Conservation (phyloP, 2,888 invertebrate genomes). For the Sinopyrophorus schimmeli region DNA sequence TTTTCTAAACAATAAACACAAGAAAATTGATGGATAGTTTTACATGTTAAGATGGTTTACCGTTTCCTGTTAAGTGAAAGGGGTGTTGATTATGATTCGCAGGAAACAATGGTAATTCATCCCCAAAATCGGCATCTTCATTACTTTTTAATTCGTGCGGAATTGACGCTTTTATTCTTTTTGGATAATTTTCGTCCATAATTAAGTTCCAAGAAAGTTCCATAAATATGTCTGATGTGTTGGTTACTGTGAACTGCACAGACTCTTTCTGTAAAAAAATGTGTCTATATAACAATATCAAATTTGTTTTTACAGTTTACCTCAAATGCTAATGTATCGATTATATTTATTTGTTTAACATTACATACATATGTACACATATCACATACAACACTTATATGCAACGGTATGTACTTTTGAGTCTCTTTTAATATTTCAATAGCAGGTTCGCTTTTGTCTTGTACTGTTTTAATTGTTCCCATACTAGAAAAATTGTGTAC, state of each 20-base stretch:
- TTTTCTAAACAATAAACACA: slow-evolving; percentile 26
- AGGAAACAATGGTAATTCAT: background rate
- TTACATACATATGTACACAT: slow-evolving; percentile 58
- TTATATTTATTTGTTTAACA: slow-evolving; percentile 55
- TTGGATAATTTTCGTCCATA: slow-evolving; percentile 31
- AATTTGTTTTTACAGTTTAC: no score
- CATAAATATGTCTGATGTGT: slow-evolving; percentile 43
- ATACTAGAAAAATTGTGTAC: no score
- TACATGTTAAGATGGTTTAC: slow-evolving; percentile 13
- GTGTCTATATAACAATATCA: no score
- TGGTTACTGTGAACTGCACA: slow-evolving; percentile 40
- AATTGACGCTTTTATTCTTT: slow-evolving; percentile 24
- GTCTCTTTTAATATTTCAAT: slow-evolving; percentile 43
- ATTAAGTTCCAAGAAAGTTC: slow-evolving; percentile 40
- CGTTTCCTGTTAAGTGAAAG: slow-evolving; percentile 26
- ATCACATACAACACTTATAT: slow-evolving; percentile 59
- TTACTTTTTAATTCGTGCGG: background rate
- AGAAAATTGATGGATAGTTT: background rate
- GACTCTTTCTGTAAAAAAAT: slow-evolving; percentile 40
- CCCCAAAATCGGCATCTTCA: background rate
- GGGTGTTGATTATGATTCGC: slow-evolving; percentile 5
- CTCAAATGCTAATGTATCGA: slow-evolving; percentile 62
- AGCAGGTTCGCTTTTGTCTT: slow-evolving; percentile 48
- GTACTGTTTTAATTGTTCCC: slow-evolving; percentile 41
- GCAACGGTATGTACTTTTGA: slow-evolving; percentile 52